phyloP scores from a whole-genome alignment of 1,140 invertebrate genomes.

The Hesperophylax magnus region DNA sequence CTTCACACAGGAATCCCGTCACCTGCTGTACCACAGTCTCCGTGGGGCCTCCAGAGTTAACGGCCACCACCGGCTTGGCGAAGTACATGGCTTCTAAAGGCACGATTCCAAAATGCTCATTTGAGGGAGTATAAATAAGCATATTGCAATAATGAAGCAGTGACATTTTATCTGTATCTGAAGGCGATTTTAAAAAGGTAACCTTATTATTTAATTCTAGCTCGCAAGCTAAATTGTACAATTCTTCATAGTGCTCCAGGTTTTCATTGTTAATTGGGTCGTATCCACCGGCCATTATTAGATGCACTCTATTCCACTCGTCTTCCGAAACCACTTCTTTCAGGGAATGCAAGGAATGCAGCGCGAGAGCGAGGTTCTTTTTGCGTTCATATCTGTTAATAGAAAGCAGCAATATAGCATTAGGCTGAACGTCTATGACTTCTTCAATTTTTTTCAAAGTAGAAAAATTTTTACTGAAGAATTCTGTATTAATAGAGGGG shows the following conservation, averaged over 20 bases:
- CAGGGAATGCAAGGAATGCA: slow-evolving; percentile 83
- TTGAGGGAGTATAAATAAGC: slow-evolving; percentile 95
- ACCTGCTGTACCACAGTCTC: slow-evolving; percentile 92
- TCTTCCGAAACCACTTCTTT: slow-evolving; percentile 69
- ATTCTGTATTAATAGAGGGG: slow-evolving; percentile 90
- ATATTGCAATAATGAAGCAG: slow-evolving; percentile 83
- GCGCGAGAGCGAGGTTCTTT: slow-evolving; percentile 91
- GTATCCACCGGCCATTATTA: slow-evolving; percentile 98
- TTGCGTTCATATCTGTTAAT: slow-evolving; percentile 98
- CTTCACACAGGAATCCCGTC: slow-evolving; percentile 91
- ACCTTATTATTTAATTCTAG: slow-evolving; percentile 82
- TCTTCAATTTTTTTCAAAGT: slow-evolving; percentile 69
- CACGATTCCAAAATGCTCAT: slow-evolving; percentile 99
- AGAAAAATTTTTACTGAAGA: slow-evolving; percentile 75
- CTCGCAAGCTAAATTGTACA: slow-evolving; percentile 76
- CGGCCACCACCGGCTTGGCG: slow-evolving; percentile 93
- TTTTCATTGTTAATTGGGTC: slow-evolving; percentile 93
- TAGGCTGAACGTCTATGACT: slow-evolving; percentile 63
- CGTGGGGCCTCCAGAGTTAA: slow-evolving; percentile 94
- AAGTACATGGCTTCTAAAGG: slow-evolving; percentile 99
- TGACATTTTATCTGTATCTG: slow-evolving; percentile 86
- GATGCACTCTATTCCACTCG: slow-evolving; percentile 78
- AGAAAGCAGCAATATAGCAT: slow-evolving; percentile 86
- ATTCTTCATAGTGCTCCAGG: slow-evolving; percentile 87
- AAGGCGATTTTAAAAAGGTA: slow-evolving; percentile 89